These are phyloP conservation scores for Acropora yongei DNA, from an alignment of 64 coral and sea anemone species.

Conservation along the genomic window DNA sequence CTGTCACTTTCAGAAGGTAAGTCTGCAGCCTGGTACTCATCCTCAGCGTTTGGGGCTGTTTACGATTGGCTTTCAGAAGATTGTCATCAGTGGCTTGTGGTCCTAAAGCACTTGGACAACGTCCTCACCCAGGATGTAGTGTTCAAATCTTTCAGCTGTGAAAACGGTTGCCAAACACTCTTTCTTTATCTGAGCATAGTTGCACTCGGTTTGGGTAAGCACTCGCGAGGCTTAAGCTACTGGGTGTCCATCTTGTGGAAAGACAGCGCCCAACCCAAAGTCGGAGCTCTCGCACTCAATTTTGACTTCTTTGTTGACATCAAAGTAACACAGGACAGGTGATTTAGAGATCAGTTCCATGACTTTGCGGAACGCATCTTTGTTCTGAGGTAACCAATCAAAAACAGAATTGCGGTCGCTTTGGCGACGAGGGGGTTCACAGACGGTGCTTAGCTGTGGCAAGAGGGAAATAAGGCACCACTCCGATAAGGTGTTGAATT, in stretches of 20 bases:
- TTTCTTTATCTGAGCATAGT: constrained; percentile 23
- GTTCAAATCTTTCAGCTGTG: constrained; percentile 4
- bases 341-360: constrained; percentile 18
- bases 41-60: constrained; percentile 4
- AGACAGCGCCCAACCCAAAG: constrained; percentile 10
- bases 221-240: constrained; percentile 13
- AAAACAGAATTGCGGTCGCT: neutral
- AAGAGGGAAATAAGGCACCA: neutral
- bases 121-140: constrained; percentile 37
- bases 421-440: neutral
- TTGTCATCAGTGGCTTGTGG: constrained; percentile 46
- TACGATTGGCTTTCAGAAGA: constrained; percentile 11
- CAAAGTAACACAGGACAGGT: constrained; percentile 44
- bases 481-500: neutral
- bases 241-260: constrained; percentile 34
- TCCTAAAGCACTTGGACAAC: constrained; percentile 7
- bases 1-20: constrained; percentile 23
- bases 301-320: constrained; percentile 9
- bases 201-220: constrained; percentile 27
- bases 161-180: constrained; percentile 17
- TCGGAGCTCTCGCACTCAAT: constrained; percentile 19
- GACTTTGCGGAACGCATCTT: constrained; percentile 53
- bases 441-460: neutral
- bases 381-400: constrained; percentile 12
- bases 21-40: constrained; percentile 43